Base-by-base conservation (phyloP, 2,113 vertebrate genomes). In the Gobius niger region DNA sequence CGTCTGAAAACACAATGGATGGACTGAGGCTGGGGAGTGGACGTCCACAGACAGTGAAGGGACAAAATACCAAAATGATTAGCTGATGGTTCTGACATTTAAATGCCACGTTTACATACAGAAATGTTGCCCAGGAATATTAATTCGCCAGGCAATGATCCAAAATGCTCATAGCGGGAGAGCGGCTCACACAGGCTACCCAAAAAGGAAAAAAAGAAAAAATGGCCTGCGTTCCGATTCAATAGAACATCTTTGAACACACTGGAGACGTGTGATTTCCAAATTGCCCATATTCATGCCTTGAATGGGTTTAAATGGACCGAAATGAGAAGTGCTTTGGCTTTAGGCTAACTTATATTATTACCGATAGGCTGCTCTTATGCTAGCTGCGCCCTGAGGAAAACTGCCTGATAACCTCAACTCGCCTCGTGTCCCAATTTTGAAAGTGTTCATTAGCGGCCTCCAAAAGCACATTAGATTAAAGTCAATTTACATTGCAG, bases 101-200 rank as follows among this genome's bases (percentile, higher is more conserved):
- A 90, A 90, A 90, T 88, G 89, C 71, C 89, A 87, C 85, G 85
- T 90, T 90, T 88, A 85, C 86, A 87, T 86, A 82, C 54, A 85
- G 82, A 80, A 86, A 85, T 82, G 72, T 85, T 89, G 84, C 78
- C 53, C 42, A 72, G 73, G 86, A 88, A 88, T 89, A 87, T 85
- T 87, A 84, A 84, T 84, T 82, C 72, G 61, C 49, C 68, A 77
- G 53, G 70, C 71, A 65, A 69, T 62, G 56, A 70, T 81, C 68
- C 47, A 9, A 44, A 44, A 64, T 51, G 62, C 40, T 46, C 6
- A 7, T 72, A 65, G 68, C 0, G 19, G 50, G 63, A 63, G 42
- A 64, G 60, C 5, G 24, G 24, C 24, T 54, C 8, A 49, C 70
- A 68, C 51, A 49, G 51, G 12, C 67, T 34, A n/a, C n/a, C n/a